These are phyloP conservation scores for Beris morrisii DNA, from an alignment of 2,888 invertebrate species.

Conservation along the genomic window DNA sequence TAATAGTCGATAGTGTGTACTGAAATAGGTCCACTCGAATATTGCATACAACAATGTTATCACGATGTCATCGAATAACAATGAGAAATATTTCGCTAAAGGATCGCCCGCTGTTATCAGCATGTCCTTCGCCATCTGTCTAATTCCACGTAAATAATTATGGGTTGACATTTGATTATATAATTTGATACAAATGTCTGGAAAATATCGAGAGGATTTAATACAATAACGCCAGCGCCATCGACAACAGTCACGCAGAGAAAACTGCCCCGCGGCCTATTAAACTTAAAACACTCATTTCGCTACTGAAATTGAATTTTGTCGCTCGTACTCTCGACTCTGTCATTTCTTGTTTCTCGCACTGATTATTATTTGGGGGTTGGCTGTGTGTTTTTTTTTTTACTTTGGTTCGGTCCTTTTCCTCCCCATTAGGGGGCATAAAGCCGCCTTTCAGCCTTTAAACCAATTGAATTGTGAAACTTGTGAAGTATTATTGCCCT, in stretches of 20 bases:
- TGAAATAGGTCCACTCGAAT: too few relatives aligned
- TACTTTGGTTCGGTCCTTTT: too few relatives aligned
- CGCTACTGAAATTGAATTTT: slow-evolving; percentile 29
- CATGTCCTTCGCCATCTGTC: slow-evolving; percentile 27
- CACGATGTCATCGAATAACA: too few relatives aligned
- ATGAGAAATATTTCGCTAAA: neutral
- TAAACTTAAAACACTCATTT: slow-evolving; percentile 23
- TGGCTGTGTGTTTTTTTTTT: too few relatives aligned
- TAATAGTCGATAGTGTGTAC: too few relatives aligned
- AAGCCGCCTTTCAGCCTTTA: slow-evolving; percentile 1
- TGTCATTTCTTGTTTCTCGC: slow-evolving; percentile 17
- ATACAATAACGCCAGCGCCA: neutral
- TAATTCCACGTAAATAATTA: slow-evolving; percentile 29
- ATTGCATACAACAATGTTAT: too few relatives aligned
- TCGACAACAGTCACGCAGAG: neutral
- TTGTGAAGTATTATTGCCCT: slow-evolving; percentile 7
- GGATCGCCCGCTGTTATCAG: slow-evolving; percentile 30
- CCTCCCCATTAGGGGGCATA: slow-evolving; percentile 7
- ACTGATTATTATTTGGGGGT: neutral
- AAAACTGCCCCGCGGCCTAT: slow-evolving; percentile 1
- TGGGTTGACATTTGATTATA: slow-evolving; percentile 38
- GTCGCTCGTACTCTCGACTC: slow-evolving; percentile 7
- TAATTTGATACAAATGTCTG: slow-evolving; percentile 39
- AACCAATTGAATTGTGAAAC: neutral
- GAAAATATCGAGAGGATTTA: slow-evolving; percentile 1